A percentile compares a stretch with the other conserved stretches of the same genome.
phyloP scores from a whole-genome alignment of 2,888 invertebrate genomes.

The Cheilosia vernalis region DNA sequence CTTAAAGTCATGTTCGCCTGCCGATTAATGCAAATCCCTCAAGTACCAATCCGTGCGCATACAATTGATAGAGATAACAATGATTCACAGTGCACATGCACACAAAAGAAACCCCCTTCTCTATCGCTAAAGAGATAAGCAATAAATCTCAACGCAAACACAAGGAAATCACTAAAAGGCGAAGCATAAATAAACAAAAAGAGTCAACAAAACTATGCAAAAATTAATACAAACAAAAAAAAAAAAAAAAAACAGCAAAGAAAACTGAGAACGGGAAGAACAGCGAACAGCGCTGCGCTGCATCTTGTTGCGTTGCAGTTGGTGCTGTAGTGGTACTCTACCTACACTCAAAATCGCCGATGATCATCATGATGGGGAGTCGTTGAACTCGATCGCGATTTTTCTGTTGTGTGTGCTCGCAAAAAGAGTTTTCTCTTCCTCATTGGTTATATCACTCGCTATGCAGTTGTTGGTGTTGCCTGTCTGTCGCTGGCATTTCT shows the following conservation, averaged over 20 bases:
- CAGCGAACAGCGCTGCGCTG: conserved; percentile 30
- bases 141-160: conserved; percentile 67
- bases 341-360: conserved; percentile 76
- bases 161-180: conserved; percentile 60
- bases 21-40: conserved; percentile 38
- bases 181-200: conserved; percentile 52
- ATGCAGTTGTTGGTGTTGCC: conserved; percentile 58
- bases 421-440: conserved; percentile 74
- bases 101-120: conserved; percentile 9
- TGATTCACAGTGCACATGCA: conserved; percentile 7
- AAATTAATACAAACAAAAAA: neutral
- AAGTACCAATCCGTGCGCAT: conserved; percentile 50
- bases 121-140: conserved; percentile 30
- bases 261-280: conserved; percentile 59
- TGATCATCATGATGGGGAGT: conserved; percentile 53
- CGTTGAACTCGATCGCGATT: conserved; percentile 71
- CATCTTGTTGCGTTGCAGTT: conserved; percentile 5
- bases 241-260: conserved; percentile 22
- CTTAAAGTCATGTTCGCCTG: conserved; percentile 38
- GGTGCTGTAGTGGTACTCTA: conserved; percentile 15
- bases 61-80: conserved; percentile 65
- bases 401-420: conserved; percentile 43
- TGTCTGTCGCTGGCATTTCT: conserved; percentile 45
- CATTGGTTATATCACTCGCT: conserved; percentile 73
- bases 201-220: conserved; percentile 58